Conservation (phyloP, 2,797 vertebrate genomes). For the Acipenser oxyrinchus region DNA sequence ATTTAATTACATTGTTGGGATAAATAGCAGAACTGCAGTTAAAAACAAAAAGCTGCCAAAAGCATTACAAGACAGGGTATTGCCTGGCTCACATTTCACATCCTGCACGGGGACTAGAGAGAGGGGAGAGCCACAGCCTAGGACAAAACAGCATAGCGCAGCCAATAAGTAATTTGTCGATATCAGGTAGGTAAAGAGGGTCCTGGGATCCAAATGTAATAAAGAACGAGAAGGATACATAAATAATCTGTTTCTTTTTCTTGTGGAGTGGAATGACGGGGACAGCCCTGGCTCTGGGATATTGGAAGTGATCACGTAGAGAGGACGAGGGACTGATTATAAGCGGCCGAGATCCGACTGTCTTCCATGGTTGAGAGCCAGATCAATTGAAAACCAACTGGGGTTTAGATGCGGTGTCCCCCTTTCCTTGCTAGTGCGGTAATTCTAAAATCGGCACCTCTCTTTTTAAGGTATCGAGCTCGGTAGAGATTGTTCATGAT, state of each 20-base stretch:
- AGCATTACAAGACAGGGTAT: not conserved
- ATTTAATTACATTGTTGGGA: too few species aligned
- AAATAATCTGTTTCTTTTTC: constrained; percentile 8
- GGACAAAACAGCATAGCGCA: constrained; percentile 37
- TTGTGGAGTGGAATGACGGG: constrained; percentile 39
- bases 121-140: constrained; percentile 39
- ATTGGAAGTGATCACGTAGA: constrained; percentile 45
- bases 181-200: not conserved
- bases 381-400: constrained; percentile 22
- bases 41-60: too few species aligned
- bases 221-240: not conserved
- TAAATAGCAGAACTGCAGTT: too few species aligned
- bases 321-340: constrained; percentile 21
- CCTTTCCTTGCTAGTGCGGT: constrained; percentile 4
- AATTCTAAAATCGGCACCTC: constrained; percentile 4
- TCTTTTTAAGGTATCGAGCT: not conserved
- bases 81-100: constrained; percentile 19
- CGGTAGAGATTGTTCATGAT: constrained; percentile 34
- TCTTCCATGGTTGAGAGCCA: constrained; percentile 25
- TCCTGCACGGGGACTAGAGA: constrained; percentile 27
- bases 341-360: constrained; percentile 37
- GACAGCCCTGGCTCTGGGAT: constrained; percentile 51
- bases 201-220: constrained; percentile 3
- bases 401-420: constrained; percentile 12
- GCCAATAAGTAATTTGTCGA: constrained; percentile 4